A percentile compares a stretch with the other conserved stretches of the same genome.
Evolutionary conservation across 2,797 vertebrate species (phyloP).

Genomic region (Sebastes variabilis): DNA sequence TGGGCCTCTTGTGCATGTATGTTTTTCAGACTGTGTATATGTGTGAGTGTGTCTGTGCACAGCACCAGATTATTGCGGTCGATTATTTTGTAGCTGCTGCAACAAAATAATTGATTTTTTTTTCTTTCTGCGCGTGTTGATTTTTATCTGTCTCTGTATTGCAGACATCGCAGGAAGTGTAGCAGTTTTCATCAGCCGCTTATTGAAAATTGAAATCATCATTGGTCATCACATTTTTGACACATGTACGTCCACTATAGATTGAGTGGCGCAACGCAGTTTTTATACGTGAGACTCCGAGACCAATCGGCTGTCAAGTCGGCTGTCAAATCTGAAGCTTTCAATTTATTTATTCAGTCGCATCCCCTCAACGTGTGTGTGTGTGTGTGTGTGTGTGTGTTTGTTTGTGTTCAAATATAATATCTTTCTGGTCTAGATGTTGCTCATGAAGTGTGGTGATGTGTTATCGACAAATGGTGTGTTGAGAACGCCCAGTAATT

Average conservation of each 20-base stretch:
- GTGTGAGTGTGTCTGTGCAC: slow-evolving; percentile 7
- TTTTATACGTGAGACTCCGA: slow-evolving; percentile 6
- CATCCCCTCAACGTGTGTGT: slow-evolving; percentile 9
- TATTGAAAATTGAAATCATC: slow-evolving; percentile 36
- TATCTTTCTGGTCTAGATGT: slow-evolving; percentile 59
- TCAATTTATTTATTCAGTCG: slow-evolving; percentile 34
- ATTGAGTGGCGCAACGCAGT: slow-evolving; percentile 23
- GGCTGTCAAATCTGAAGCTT: slow-evolving; percentile 48
- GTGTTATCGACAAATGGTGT: slow-evolving; percentile 67
- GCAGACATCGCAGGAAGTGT: slow-evolving; percentile 20
- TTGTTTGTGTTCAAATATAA: slow-evolving; percentile 22
- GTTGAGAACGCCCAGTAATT: slow-evolving; percentile 32
- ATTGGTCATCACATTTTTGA: slow-evolving; percentile 18
- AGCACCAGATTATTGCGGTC: slow-evolving; percentile 52
- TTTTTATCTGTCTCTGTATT: slow-evolving; percentile 40
- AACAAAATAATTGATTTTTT: slow-evolving; percentile 38
- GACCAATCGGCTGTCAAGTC: slow-evolving; percentile 38
- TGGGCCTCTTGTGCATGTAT: slow-evolving; percentile 46
- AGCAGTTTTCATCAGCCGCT: slow-evolving; percentile 6
- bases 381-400: slow-evolving; percentile 6
- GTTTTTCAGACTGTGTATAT: slow-evolving; percentile 23
- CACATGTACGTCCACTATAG: background rate
- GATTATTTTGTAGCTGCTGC: slow-evolving; percentile 39
- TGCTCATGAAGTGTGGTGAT: slow-evolving; percentile 69
- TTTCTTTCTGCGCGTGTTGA: slow-evolving; percentile 18